Conservation (phyloP, 2,113 vertebrate species). For the Cheilinus undulatus region DNA sequence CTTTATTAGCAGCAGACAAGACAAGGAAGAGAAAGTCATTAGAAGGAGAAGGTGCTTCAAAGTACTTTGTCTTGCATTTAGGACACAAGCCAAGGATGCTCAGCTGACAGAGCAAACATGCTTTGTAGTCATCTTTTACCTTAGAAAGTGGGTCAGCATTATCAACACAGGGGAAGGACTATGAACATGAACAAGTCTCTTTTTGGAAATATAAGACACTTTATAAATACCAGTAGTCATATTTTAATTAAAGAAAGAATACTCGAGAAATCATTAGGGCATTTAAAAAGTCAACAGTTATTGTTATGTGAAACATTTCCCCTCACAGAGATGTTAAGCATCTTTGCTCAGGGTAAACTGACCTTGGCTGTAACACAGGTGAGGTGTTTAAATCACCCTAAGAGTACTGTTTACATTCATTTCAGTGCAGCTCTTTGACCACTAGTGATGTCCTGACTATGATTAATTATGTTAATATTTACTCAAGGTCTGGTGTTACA, state of each 20-base stretch:
- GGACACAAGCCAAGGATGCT: conserved; percentile 50
- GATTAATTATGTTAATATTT: conserved; percentile 87
- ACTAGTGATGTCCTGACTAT: conserved; percentile 73
- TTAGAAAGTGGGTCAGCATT: conserved; percentile 50
- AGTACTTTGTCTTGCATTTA: conserved; percentile 60
- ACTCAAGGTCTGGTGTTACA: conserved; percentile 67
- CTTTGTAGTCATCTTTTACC: conserved; percentile 48
- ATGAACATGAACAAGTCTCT: not conserved
- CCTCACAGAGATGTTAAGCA: not conserved
- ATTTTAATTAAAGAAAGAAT: no score
- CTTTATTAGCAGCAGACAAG: conserved; percentile 53
- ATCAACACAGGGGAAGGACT: conserved; percentile 15
- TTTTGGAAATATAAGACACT: not conserved
- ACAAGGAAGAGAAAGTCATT: conserved; percentile 55
- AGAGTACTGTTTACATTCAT: conserved; percentile 58
- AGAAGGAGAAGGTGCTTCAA: conserved; percentile 58
- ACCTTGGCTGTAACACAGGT: not conserved
- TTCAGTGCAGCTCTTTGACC: conserved; percentile 69
- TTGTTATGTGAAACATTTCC: not conserved
- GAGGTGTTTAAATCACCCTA: conserved; percentile 23
- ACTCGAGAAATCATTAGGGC: no score
- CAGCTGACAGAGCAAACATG: conserved; percentile 36
- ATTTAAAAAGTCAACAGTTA: no score
- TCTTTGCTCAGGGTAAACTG: not conserved
- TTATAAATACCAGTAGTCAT: not conserved